Evolutionary conservation across 2,888 invertebrate species (phyloP), one percentile per base, ranked within the genome.

Genomic region (Thelaira solivaga): DNA sequence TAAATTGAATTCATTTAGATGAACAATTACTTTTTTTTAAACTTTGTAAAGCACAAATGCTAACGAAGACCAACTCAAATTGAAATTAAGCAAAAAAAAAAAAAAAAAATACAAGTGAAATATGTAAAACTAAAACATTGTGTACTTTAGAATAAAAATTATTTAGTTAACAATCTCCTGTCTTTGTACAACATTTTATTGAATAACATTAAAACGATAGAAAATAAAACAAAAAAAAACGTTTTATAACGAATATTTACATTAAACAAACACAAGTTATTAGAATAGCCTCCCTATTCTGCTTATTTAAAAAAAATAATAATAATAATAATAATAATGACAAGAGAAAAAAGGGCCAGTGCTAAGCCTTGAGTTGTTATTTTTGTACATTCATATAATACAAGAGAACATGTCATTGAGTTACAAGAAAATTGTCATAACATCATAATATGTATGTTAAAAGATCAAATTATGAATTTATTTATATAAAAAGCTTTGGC

Each of bases 121-220:
- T n/a, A n/a, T 2, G 10, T 0, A 26, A 36, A 49, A n/a, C 18
- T 34, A 13, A 6, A 43, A 67, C 22, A 67, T 45, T 67, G 67
- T 67, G 53, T 55, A 16, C 41, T 55, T 55, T 55, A 26, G 8
- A 55, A 36, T 24, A 67, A 67, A 36, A 36, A 55, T 26, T n/a
- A 22, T 53, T 22, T 11, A 8, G 34, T 53, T 26, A 41, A 36
- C 29, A 24, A 36, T 45, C 11, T 43, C 24, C 31, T 49, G 36
- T 64, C 29, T 16, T 55, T n/a, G n/a, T n/a, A n/a, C n/a, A n/a
- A 31, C 24, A 55, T 24, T 67, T 55, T 55, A 55, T 55, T 67
- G 45, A 67, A 55, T 18, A 26, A 45, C 45, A 13, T 45, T 45
- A 67, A 55, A 67, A 55, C 45, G 24, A 34, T 55, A 64, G 1